phyloP scores from a whole-genome alignment of 2,113 vertebrate species.

The Nesoenas mayeri region DNA sequence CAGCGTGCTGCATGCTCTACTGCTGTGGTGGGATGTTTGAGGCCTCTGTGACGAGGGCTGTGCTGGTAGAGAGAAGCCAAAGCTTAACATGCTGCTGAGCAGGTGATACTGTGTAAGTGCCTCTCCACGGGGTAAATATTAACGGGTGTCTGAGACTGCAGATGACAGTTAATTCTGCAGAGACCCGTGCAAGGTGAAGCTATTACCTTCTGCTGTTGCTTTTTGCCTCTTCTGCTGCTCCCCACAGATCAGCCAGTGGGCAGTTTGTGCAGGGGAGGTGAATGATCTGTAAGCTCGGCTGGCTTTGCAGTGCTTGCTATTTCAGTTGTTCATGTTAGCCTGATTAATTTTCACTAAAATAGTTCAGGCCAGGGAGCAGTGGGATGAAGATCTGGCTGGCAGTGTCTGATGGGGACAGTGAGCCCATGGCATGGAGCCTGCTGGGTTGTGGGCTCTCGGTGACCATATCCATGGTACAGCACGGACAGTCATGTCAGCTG shows the following conservation, averaged over 20 bases:
- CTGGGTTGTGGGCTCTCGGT: neutral
- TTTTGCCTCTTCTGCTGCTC: neutral
- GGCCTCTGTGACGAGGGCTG: rapidly evolving
- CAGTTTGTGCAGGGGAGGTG: neutral
- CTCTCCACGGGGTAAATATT: rapidly evolving
- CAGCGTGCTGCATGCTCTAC: neutral
- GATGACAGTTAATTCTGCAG: neutral
- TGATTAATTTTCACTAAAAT: neutral
- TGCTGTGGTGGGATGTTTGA: too few species aligned
- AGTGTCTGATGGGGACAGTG: neutral
- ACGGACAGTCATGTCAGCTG: rapidly evolving
- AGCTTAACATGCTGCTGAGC: neutral
- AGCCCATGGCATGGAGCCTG: neutral
- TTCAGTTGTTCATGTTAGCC: neutral
- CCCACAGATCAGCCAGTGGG: neutral
- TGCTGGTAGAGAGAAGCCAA: neutral
- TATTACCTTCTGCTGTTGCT: neutral
- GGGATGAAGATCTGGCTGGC: neutral
- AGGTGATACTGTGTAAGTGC: neutral
- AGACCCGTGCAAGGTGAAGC: neutral
- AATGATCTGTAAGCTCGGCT: rapidly evolving
- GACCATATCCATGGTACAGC: rapidly evolving
- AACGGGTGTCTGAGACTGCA: neutral
- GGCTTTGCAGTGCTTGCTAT: neutral
- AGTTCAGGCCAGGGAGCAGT: neutral